Conservation (phyloP, 2,113 vertebrate species). For the Mastomys coucha region DNA sequence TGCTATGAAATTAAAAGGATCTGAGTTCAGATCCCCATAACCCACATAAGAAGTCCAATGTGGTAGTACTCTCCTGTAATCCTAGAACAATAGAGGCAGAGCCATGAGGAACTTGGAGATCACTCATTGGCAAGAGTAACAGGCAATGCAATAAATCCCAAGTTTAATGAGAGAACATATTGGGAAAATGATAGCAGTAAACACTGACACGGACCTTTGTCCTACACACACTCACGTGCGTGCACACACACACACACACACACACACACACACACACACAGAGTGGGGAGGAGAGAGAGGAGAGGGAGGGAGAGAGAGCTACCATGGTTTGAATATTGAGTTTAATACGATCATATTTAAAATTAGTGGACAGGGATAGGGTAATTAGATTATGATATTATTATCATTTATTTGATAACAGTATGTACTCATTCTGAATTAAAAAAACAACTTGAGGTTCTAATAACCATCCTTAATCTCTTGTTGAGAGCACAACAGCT, state of each 20-base stretch:
- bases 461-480: not conserved
- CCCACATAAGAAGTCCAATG: too few relatives aligned
- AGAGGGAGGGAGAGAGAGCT: too few relatives aligned
- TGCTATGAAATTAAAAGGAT: not conserved
- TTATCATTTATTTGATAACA: conserved; percentile 13
- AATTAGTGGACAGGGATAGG: not conserved
- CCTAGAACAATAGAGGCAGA: not conserved
- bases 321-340: not conserved
- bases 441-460: not conserved
- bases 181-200: not conserved
- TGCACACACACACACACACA: not conserved
- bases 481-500: not conserved
- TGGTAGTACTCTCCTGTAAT: not conserved
- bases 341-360: not conserved
- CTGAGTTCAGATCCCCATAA: not conserved
- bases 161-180: not conserved
- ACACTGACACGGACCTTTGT: not conserved
- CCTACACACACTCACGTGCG: not conserved
- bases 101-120: not conserved
- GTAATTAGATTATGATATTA: not conserved
- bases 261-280: not conserved
- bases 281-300: not conserved
- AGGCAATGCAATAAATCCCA: not conserved
- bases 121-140: not conserved
- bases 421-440: not conserved